phyloP scores from a whole-genome alignment of 64 coral and sea anemone genomes.

The Montipora sp. region DNA sequence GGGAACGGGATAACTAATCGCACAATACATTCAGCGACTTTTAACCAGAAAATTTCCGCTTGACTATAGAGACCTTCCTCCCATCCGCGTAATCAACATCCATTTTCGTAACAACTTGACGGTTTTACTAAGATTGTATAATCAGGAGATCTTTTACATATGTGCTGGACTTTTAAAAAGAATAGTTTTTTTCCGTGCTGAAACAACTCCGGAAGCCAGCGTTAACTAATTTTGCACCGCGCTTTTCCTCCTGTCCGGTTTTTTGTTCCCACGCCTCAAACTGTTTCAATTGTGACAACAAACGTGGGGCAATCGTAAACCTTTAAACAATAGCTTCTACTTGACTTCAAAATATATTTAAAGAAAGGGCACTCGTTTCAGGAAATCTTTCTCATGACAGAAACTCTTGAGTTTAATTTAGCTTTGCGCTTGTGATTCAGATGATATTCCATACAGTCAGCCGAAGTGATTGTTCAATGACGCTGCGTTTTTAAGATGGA shows the following conservation, averaged over 20 bases:
- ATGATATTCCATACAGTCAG: neutral
- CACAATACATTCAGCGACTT: neutral
- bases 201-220: slow-evolving; percentile 31
- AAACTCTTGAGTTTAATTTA: neutral
- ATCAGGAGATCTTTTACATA: neutral
- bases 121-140: too few relatives aligned
- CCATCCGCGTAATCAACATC: too few relatives aligned
- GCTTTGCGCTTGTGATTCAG: too few relatives aligned
- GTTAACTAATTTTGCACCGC: neutral
- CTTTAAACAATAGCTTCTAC: neutral
- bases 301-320: neutral
- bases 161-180: neutral
- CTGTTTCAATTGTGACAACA: neutral
- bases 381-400: neutral
- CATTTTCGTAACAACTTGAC: too few relatives aligned
- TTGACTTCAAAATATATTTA: neutral
- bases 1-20: neutral
- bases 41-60: too few relatives aligned
- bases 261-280: neutral
- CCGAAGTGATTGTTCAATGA: neutral
- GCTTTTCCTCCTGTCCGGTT: neutral
- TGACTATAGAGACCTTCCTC: too few relatives aligned
- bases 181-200: neutral
- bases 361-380: neutral
- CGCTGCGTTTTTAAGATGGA: neutral